Evolutionary conservation across 1,140 invertebrate genomes (phyloP), one percentile per base, ranked within the genome.

Genomic region (Nephila pilipes): DNA sequence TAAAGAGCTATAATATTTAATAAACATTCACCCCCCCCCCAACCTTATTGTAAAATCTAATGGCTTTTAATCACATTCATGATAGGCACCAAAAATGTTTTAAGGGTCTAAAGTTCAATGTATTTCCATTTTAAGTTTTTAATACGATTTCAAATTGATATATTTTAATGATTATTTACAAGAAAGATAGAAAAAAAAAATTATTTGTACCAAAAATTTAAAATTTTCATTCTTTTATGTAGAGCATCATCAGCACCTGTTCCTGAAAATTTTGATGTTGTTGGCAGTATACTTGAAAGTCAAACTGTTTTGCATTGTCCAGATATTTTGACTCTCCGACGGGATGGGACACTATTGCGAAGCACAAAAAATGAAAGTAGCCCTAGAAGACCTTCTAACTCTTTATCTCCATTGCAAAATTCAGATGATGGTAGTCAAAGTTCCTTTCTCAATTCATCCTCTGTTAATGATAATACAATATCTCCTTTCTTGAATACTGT

Each of bases 281-380:
- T 93, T 87, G 91, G 91, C 25, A 87, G 83, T 25, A 93, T 93
- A 29, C 69, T 93, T 36, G 79, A 93, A 93, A 93, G 91, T 36
- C 91, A 93, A 60, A 93, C 83, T 46, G 46, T 87, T 46, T 38
- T 93, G 1, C 91, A 93, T 60, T 12, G 63, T 58, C 54, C 91
- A 25, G 91, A 93, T 87, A 85, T 93, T 38, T 60, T 93, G 25
- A 93, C 91, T 79, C 32, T 93, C 14, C 36, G 54, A 3, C 60
- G 91, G 16, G 83, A 87, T 80, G 91, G 91, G 8, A 58, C 91
- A 20, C 22, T 93, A 29, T 46, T 93, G 16, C 69, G 32, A 12
- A 87, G 22, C 29, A 57, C 90, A n/a, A 92, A 36, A 63, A 55
- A 25, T 79, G 25, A 18, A 90, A 80, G 32, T 32, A 55, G n/a